Evolutionary conservation across 1,140 invertebrate genomes (phyloP).

Genomic region (Drosophila quadrilineata): DNA sequence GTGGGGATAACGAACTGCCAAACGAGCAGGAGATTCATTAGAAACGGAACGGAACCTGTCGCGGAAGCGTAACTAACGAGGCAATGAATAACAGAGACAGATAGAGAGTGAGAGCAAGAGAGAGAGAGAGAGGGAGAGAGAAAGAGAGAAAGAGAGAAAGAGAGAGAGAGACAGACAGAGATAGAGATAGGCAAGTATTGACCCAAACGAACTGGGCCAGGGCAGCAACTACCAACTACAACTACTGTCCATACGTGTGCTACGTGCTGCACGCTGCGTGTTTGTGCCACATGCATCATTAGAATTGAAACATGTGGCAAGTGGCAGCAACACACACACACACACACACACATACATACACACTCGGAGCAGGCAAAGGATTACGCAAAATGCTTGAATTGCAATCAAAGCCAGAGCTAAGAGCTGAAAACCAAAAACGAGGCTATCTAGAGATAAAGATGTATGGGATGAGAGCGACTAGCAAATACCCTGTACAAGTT

Average conservation of each 20-base stretch:
- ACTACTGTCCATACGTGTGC: not conserved
- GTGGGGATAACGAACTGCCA: no score
- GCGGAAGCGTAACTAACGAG: slow-evolving; percentile 23
- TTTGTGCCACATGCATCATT: slow-evolving; percentile 70
- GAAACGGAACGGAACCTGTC: slow-evolving; percentile 10
- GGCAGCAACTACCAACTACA: no score
- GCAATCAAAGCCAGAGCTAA: slow-evolving; percentile 11
- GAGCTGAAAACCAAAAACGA: slow-evolving; percentile 1
- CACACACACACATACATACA: slow-evolving; percentile 27
- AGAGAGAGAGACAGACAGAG: no score
- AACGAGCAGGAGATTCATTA: slow-evolving; percentile 11
- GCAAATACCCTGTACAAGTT: slow-evolving; percentile 1
- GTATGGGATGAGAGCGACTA: not conserved
- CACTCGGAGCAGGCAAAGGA: slow-evolving; percentile 31
- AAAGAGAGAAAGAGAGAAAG: no score
- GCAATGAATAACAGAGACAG: no score
- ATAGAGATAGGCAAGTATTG: not conserved
- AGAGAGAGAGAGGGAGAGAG: no score
- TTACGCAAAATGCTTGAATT: slow-evolving; percentile 16
- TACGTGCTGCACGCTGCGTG: slow-evolving; percentile 17
- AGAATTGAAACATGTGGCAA: slow-evolving; percentile 68
- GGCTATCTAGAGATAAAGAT: not conserved
- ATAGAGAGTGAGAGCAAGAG: no score
- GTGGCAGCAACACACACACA: slow-evolving; percentile 26
- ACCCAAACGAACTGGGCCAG: slow-evolving; percentile 27